A percentile compares a stretch with the other conserved stretches of the same genome.
Conservation (phyloP, 2,113 vertebrate genomes). For the Daubentonia madagascariensis region DNA sequence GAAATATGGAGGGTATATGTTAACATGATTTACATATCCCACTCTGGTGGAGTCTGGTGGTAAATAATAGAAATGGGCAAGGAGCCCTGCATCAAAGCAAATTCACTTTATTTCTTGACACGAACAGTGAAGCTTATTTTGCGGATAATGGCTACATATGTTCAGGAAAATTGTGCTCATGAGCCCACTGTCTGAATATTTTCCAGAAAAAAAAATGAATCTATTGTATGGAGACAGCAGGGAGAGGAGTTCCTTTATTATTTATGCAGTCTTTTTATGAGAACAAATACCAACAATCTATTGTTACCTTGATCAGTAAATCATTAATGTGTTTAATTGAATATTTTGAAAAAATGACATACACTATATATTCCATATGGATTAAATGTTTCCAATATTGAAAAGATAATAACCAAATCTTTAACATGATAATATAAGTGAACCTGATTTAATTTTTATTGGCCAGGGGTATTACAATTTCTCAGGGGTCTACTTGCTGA, state of each 20-base stretch:
- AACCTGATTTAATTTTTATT: not conserved
- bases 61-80: conserved; percentile 43
- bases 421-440: not conserved
- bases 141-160: conserved; percentile 49
- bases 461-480: not conserved
- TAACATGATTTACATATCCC: conserved; percentile 24
- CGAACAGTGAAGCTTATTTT: conserved; percentile 51
- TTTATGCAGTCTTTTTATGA: conserved; percentile 37
- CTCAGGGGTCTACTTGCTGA: not conserved
- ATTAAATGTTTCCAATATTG: conserved; percentile 22
- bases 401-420: conserved; percentile 8
- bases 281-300: conserved; percentile 28
- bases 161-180: conserved; percentile 53
- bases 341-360: conserved; percentile 32
- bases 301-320: conserved; percentile 42
- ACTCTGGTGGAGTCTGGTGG: not conserved
- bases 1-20: conserved; percentile 10
- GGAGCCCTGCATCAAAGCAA: not conserved
- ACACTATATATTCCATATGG: not conserved
- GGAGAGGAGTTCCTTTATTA: conserved; percentile 3
- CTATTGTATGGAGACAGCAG: conserved; percentile 39
- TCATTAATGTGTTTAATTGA: conserved; percentile 9
- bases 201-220: conserved; percentile 24
- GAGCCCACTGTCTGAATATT: conserved; percentile 42
- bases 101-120: conserved; percentile 44